Evolutionary conservation across 2,797 vertebrate species (phyloP).

Genomic region (Chromis chromis): DNA sequence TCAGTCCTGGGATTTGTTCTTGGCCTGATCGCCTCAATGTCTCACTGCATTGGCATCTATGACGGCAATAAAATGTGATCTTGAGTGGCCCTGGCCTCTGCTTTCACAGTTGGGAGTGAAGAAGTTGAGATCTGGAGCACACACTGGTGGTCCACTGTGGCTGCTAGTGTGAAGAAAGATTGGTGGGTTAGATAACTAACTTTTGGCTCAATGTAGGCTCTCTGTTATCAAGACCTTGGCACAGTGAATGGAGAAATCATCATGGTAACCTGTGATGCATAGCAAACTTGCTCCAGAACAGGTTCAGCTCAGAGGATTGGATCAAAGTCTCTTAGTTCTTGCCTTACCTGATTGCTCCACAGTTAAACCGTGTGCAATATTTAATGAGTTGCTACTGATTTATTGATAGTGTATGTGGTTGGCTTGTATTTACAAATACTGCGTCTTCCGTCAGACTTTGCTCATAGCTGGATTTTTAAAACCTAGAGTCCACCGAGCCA

Average conservation of each 20-base stretch:
- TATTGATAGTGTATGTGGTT: neutral
- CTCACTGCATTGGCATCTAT: constrained; percentile 54
- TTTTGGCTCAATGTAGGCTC: neutral
- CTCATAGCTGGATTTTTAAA: too few relatives aligned
- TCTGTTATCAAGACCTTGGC: neutral
- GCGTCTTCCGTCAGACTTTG: neutral
- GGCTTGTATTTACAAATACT: neutral
- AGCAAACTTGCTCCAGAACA: neutral
- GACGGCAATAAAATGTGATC: constrained; percentile 70
- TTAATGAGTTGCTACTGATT: neutral
- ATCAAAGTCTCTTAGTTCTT: neutral
- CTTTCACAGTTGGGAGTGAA: constrained; percentile 37
- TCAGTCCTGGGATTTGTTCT: constrained; percentile 42
- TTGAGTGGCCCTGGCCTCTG: constrained; percentile 29
- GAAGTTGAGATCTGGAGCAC: constrained; percentile 25
- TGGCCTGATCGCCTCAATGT: constrained; percentile 32
- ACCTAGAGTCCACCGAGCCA: neutral
- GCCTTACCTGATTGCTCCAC: neutral
- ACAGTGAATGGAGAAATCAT: neutral
- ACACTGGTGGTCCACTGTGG: constrained; percentile 2
- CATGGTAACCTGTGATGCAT: neutral
- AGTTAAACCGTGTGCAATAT: neutral
- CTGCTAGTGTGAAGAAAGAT: constrained; percentile 5
- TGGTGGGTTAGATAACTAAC: neutral
- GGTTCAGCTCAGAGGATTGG: neutral